Evolutionary conservation across 2,113 vertebrate genomes (phyloP).

Genomic region (Delphinus delphis): DNA sequence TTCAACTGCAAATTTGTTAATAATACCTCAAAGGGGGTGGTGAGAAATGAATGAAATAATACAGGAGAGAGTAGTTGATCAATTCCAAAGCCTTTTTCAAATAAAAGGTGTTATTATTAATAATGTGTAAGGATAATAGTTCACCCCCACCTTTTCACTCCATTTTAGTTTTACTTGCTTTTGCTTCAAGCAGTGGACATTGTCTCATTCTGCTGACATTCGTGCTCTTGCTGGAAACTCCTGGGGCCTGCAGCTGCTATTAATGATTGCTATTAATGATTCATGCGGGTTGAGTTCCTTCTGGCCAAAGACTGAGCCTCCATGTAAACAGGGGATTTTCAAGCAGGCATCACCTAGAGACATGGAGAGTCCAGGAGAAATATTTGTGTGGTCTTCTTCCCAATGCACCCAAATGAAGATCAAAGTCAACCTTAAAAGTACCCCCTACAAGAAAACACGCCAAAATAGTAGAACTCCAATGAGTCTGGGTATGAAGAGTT

Average conservation of each 20-base stretch:
- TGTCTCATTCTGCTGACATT: neutral
- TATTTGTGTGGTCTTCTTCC: neutral
- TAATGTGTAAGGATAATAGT: neutral
- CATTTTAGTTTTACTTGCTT: slow-evolving; percentile 18
- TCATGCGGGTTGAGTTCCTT: neutral
- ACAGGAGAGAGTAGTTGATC: neutral
- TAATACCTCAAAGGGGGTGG: neutral
- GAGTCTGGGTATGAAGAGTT: neutral
- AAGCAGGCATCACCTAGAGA: neutral
- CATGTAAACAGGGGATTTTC: neutral
- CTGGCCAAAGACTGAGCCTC: neutral
- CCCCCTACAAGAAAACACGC: neutral
- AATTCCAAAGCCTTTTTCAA: neutral
- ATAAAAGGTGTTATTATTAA: neutral
- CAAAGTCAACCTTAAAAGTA: neutral
- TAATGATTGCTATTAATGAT: neutral
- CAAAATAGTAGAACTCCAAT: neutral
- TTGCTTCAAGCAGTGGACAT: neutral
- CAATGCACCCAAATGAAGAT: neutral
- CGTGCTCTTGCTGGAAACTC: neutral
- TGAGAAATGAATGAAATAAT: neutral
- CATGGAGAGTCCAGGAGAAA: neutral
- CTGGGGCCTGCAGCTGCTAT: neutral
- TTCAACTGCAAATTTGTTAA: neutral
- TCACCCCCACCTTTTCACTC: neutral